Evolutionary conservation across 2,797 vertebrate species (phyloP).

Genomic region (Halcyon badia): DNA sequence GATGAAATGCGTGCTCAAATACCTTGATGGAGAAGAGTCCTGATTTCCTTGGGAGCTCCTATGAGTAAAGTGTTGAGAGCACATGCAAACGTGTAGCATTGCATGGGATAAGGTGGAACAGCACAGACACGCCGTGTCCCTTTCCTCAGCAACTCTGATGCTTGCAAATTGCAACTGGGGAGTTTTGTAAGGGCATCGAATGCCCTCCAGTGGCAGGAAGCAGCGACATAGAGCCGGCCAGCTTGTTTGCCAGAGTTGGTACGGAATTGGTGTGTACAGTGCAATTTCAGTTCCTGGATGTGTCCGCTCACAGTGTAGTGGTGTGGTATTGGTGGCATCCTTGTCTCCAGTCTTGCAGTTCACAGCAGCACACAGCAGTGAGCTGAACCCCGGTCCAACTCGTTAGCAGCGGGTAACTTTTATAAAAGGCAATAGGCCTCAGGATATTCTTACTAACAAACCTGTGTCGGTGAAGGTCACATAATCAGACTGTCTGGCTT

Average conservation of each 20-base stretch:
- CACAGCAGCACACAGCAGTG: neutral
- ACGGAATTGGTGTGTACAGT: accelerated
- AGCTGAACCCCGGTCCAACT: accelerated
- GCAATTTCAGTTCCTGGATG: neutral
- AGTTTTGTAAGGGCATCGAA: constrained; percentile 8
- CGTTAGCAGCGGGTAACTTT: neutral
- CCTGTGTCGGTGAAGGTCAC: accelerated
- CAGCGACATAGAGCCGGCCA: accelerated
- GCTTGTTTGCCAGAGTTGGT: neutral
- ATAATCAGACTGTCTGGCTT: accelerated
- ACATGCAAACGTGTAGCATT: accelerated
- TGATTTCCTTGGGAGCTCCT: neutral
- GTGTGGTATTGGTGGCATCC: neutral
- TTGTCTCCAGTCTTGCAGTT: neutral
- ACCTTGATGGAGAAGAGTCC: neutral
- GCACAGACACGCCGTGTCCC: accelerated
- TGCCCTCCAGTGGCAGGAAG: constrained; percentile 53
- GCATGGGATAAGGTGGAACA: accelerated
- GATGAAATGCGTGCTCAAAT: accelerated
- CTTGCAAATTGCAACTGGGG: neutral
- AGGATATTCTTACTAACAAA: neutral
- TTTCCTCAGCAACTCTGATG: neutral
- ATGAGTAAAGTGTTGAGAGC: accelerated
- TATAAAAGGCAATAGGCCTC: too few relatives aligned
- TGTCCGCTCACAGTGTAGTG: accelerated